Evolutionary conservation across 2,888 invertebrate genomes (phyloP).

Genomic region (Tethea ocularis): DNA sequence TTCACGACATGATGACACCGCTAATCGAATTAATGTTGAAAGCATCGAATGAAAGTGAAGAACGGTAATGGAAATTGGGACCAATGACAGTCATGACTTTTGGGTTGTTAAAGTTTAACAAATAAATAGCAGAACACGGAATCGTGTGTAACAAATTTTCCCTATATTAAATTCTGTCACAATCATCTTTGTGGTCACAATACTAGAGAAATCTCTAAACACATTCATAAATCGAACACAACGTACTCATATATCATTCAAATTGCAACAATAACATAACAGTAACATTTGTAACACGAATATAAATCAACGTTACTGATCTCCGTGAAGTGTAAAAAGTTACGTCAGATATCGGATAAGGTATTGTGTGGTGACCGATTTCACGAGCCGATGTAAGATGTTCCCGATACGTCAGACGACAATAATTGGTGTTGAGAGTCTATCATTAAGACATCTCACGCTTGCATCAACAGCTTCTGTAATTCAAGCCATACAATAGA

Average conservation of each 20-base stretch:
- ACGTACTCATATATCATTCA: slow-evolving; percentile 32
- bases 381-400: slow-evolving; percentile 51
- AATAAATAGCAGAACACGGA: background rate
- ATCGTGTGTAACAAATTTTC: slow-evolving; percentile 9
- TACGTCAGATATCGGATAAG: slow-evolving; percentile 52
- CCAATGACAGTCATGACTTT: background rate
- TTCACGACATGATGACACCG: slow-evolving; percentile 50
- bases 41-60: slow-evolving; percentile 40
- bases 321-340: slow-evolving; percentile 48
- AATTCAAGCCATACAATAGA: slow-evolving; percentile 45
- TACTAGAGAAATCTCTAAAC: background rate
- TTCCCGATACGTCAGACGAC: slow-evolving; percentile 41
- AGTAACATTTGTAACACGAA: slow-evolving; percentile 52
- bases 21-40: slow-evolving; percentile 56
- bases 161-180: slow-evolving; percentile 2
- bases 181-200: slow-evolving; percentile 3
- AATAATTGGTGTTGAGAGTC: slow-evolving; percentile 40
- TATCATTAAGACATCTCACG: slow-evolving; percentile 52
- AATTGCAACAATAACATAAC: slow-evolving; percentile 44
- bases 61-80: slow-evolving; percentile 26
- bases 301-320: slow-evolving; percentile 57
- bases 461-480: slow-evolving; percentile 47
- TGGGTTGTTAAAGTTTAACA: background rate
- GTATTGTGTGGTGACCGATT: slow-evolving; percentile 58
- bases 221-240: slow-evolving; percentile 6